Evolutionary conservation across 2,113 vertebrate genomes (phyloP), one percentile per base, ranked within the genome.

Genomic region (Pampusana beccarii): DNA sequence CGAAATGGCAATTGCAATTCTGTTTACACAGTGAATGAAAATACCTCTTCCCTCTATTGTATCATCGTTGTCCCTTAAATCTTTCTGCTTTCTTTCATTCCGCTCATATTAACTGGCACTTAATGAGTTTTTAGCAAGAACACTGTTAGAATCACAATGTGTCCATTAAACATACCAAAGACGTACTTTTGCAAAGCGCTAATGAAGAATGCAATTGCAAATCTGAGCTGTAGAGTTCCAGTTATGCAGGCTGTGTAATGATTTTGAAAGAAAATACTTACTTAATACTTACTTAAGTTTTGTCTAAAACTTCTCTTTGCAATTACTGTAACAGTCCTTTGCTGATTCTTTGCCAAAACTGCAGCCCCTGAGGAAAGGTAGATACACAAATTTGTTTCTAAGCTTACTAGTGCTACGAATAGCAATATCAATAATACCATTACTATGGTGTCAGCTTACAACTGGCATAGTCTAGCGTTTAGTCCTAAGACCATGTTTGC

Each of bases 71-170:
- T 24, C 18, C n/a, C 71, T 84, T 85, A 78, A 73, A 89, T 93
- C 77, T 69, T 81, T 50, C 46, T 79, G 29, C 25, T 85, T 82
- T 77, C 61, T 93, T 89, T 80, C 79, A 61, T 88, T 92, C 26
- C 42, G 7, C 18, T 86, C 51, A 64, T 81, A 85, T 92, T 95
- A 85, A 66, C 57, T 46, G 16, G 46, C 31, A 36, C 42, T 69
- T 96, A 96, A 88, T 90, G 75, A 94, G 66, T n/a, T 97, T 94
- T 95, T 61, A 91, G 51, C 78, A 65, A 61, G 70, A 73, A 60
- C 29, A 31, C 38, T 29, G n/a, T 71, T 51, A 75, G 75, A 96
- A 92, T 96, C 34, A 42, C 65, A 87, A 88, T 75, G 61, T 92
- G 10, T 25, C 70, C 57, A 83, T 88, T 95, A 82, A 78, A 72